Evolutionary conservation across 2,113 vertebrate species (phyloP).

Genomic region (Rhinogobius similis): DNA sequence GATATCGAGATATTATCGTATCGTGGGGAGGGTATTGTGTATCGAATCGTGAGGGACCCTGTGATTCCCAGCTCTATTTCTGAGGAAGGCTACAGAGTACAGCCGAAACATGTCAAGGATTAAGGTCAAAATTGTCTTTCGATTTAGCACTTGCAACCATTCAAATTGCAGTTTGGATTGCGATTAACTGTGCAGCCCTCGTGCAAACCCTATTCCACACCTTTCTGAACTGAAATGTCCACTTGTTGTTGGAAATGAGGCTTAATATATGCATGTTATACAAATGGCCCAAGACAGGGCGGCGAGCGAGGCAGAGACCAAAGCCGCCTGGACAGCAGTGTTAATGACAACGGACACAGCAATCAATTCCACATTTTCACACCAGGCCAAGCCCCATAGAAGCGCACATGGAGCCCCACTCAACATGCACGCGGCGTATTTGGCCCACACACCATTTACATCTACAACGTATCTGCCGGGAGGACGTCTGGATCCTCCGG

Average conservation of each 20-base stretch:
- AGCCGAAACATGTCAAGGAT: no score
- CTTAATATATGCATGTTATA: constrained; percentile 29
- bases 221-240: not conserved
- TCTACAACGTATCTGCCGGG: constrained; percentile 13
- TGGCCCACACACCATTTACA: constrained; percentile 25
- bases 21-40: no score
- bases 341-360: constrained; percentile 46
- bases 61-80: no score
- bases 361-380: constrained; percentile 54
- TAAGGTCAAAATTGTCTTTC: no score
- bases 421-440: constrained; percentile 19
- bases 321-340: constrained; percentile 37
- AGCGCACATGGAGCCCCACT: constrained; percentile 16
- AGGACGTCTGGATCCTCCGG: constrained; percentile 16
- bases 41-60: no score
- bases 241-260: not conserved
- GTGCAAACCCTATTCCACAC: not conserved
- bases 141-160: no score
- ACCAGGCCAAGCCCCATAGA: constrained; percentile 26
- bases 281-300: constrained; percentile 30
- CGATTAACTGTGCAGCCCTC: no score
- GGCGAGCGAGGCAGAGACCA: constrained; percentile 20
- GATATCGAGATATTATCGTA: no score
- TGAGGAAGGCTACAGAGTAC: no score
- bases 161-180: no score